phyloP scores from a whole-genome alignment of 1,140 invertebrate genomes.

The Leptonema lineaticorne region DNA sequence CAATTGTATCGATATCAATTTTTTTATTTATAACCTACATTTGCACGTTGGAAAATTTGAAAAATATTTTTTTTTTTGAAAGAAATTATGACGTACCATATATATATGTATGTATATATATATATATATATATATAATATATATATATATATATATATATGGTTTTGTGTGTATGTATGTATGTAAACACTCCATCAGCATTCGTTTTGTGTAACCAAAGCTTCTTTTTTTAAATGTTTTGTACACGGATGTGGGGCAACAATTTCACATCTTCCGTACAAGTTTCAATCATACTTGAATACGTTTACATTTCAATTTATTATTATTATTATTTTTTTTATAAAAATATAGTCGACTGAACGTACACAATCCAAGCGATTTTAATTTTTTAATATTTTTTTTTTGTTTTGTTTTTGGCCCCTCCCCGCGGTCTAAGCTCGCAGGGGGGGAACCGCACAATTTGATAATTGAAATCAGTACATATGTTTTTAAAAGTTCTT shows the following conservation, averaged over 20 bases:
- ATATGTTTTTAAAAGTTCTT: no score
- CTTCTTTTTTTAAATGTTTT: neutral
- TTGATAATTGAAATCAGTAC: conserved; percentile 19
- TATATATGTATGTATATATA: neutral
- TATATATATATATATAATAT: conserved; percentile 9
- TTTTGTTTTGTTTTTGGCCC: neutral
- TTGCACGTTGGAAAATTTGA: conserved; percentile 39
- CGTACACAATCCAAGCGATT: conserved; percentile 32
- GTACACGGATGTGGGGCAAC: neutral
- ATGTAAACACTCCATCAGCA: conserved; percentile 22
- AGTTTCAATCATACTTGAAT: conserved; percentile 1
- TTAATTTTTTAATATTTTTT: no score
- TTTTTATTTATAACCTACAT: conserved; percentile 34
- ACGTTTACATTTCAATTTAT: conserved; percentile 15
- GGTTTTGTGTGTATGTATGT: conserved; percentile 15
- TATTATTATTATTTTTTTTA: conserved; percentile 30
- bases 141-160: conserved; percentile 20
- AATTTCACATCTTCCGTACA: neutral
- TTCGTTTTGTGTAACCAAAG: conserved; percentile 6
- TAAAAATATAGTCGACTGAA: conserved; percentile 39
- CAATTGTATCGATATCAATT: conserved; percentile 39
- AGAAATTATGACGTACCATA: conserved; percentile 30
- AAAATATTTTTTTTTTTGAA: conserved; percentile 34
- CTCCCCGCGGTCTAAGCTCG: neutral
- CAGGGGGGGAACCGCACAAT: conserved; percentile 9